A percentile compares a stretch with the other conserved stretches of the same genome.
Conservation (phyloP, 2,888 invertebrate species). For the Halocaridina rubra region DNA sequence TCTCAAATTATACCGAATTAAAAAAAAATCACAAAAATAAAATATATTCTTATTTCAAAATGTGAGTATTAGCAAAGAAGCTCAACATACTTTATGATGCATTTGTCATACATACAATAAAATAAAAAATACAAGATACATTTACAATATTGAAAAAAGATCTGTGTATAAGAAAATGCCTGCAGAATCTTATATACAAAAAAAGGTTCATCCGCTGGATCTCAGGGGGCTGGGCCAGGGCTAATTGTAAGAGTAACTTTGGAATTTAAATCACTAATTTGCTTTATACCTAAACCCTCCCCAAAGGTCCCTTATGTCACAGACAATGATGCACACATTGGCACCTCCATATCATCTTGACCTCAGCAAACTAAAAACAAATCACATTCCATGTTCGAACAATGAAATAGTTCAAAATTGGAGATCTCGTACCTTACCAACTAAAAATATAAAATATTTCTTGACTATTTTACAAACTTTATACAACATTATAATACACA, state of each 20-base stretch:
- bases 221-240: slow-evolving; percentile 47
- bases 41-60: slow-evolving; percentile 33
- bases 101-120: slow-evolving; percentile 41
- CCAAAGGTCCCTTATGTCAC: slow-evolving; percentile 43
- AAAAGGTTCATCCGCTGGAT: slow-evolving; percentile 32
- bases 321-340: slow-evolving; percentile 40
- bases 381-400: slow-evolving; percentile 51
- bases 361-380: slow-evolving; percentile 48
- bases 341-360: slow-evolving; percentile 50
- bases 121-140: slow-evolving; percentile 37
- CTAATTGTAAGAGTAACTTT: slow-evolving; percentile 45
- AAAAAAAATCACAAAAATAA: slow-evolving; percentile 30
- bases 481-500: slow-evolving; percentile 61
- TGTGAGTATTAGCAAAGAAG: slow-evolving; percentile 56
- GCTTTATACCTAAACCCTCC: slow-evolving; percentile 46
- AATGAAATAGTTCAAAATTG: slow-evolving; percentile 57
- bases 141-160: slow-evolving; percentile 47
- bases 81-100: slow-evolving; percentile 37
- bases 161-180: slow-evolving; percentile 44
- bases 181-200: slow-evolving; percentile 46
- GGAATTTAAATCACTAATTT: slow-evolving; percentile 42
- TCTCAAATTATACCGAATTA: slow-evolving; percentile 48
- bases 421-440: slow-evolving; percentile 60
- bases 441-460: slow-evolving; percentile 62
- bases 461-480: slow-evolving; percentile 61